Percentiles rank a stretch among this genome's conserved stretches.
Conservation (phyloP, 2,113 vertebrate genomes). For the Sylvia atricapilla region DNA sequence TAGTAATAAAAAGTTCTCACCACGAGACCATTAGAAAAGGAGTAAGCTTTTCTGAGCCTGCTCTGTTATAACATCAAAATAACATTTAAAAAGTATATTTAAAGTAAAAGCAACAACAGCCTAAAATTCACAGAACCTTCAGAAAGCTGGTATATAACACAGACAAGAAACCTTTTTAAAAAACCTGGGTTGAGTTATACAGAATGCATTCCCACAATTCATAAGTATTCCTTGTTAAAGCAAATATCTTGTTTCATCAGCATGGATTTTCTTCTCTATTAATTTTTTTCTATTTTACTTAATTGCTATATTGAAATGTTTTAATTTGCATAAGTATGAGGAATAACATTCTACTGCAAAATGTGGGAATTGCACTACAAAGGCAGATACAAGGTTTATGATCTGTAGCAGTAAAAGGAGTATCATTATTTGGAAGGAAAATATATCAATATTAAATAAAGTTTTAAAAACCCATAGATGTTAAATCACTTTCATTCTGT, state of each 20-base stretch:
- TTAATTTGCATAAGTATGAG: not conserved
- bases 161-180: not conserved
- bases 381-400: not conserved
- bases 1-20: not conserved
- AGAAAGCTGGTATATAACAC: not conserved
- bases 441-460: not conserved
- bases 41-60: not conserved
- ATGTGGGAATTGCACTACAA: not conserved
- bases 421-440: not conserved
- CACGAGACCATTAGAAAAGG: not conserved
- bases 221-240: not conserved
- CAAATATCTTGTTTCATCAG: not conserved
- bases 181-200: not conserved
- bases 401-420: not conserved
- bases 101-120: not conserved
- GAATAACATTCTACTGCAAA: not conserved
- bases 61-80: not conserved
- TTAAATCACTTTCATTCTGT: not conserved
- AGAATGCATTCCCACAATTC: not conserved
- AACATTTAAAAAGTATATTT: not conserved
- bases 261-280: not conserved
- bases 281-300: not conserved
- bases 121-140: not conserved
- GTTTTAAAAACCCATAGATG: not conserved
- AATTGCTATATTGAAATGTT: not conserved